Base-by-base conservation (phyloP, 2,113 vertebrate species). In the Myiopsitta monachus region DNA sequence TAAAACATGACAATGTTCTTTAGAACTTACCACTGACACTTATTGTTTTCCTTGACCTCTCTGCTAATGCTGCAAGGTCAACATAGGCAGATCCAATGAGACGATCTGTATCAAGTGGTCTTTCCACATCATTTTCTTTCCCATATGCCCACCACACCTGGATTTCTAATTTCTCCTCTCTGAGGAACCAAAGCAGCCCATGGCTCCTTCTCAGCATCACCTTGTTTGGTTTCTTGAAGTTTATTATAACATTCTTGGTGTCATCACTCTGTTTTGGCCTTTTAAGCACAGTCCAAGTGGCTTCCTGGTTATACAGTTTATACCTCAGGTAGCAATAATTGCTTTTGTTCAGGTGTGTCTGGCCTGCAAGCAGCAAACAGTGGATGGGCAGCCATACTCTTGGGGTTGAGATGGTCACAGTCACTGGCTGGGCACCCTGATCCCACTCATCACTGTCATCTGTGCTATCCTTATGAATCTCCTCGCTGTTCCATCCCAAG, bases 281-380 rank as follows among this genome's bases (percentile, higher is more conserved):
- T 95, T 59, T 97, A 16, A 99, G 98, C 36, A 96, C 96, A 3
- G 99, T 99, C 94, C 98, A 98, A n/a, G 97, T 97, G 61, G 98
- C 98, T 9, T 98, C 98, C 52, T 96, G 98, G 59, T 98, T 91
- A 38, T 99, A 99, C 1, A 99, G 95, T 63, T 98, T 99, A 78
- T 99, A 99, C 88, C 99, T 98, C 91, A 99, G 98, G 97, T 99
- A 99, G 98, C 98, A 99, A 43, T 98, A 98, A 10, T 98, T 98
- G 73, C 96, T 98, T 74, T 93, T 97, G 76, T 98, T 95, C 4
- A 99, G 94, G 14, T 96, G 97, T 1, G 31, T 90, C 90, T 98
- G 98, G 23, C 98, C 99, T 0, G 99, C 94, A 6, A 99, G 97
- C 55, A 99, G 96, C 87, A 99, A 55, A 3, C 98, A 99, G 92